A percentile compares a stretch with the other conserved stretches of the same genome.
These are phyloP conservation scores for Galbula dea DNA, from an alignment of 2,113 vertebrate species.

Conservation along the genomic window DNA sequence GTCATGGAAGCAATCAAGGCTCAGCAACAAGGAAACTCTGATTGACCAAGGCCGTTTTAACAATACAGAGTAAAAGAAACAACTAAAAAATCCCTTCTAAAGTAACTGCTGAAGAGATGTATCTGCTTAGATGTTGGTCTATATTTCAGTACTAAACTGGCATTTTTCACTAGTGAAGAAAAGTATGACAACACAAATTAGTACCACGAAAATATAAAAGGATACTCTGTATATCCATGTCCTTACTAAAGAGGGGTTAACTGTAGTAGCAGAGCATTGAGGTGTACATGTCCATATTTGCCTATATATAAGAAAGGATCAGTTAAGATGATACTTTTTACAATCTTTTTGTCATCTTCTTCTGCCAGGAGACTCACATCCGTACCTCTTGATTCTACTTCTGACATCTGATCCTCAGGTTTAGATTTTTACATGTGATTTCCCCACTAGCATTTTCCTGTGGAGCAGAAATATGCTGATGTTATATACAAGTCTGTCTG, in stretches of 20 bases:
- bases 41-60: slow-evolving; percentile 62
- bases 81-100: background rate
- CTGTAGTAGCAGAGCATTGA: background rate
- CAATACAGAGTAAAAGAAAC: slow-evolving; percentile 8
- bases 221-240: background rate
- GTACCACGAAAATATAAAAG: background rate
- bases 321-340: background rate
- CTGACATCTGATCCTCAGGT: background rate
- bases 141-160: background rate
- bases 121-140: background rate
- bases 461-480: background rate
- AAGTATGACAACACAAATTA: background rate
- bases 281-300: rapidly evolving
- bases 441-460: background rate
- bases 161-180: background rate
- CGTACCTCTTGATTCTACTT: background rate
- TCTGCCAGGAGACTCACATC: background rate
- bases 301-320: background rate
- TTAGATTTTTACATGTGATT: background rate
- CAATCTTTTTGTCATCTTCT: background rate
- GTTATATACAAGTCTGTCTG: background rate
- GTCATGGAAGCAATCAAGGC: slow-evolving; percentile 76
- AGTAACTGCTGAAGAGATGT: background rate
- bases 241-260: background rate
- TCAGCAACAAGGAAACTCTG: slow-evolving; percentile 38